Evolutionary conservation across 2,888 invertebrate genomes (phyloP).

Genomic region (Campaea margaritaria): DNA sequence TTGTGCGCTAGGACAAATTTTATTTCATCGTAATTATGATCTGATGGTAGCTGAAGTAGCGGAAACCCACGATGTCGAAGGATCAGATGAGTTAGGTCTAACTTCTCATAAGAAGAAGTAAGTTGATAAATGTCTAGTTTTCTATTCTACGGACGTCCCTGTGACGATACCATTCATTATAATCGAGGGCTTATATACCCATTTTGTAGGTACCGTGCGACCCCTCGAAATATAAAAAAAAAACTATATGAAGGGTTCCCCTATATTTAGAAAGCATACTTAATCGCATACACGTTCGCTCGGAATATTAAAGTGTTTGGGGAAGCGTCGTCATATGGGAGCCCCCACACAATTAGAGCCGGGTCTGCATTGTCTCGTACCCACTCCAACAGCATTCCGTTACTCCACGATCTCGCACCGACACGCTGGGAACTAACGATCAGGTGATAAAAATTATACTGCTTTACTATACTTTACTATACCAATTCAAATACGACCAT

Average conservation of each 20-base stretch:
- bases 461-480: conserved; percentile 7
- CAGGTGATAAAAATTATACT: conserved; percentile 48
- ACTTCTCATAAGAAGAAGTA: no score
- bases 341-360: conserved; percentile 72
- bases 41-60: no score
- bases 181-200: conserved; percentile 75
- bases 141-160: conserved; percentile 52
- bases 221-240: conserved; percentile 76
- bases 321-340: conserved; percentile 81
- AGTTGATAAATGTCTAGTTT: no score
- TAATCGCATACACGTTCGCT: conserved; percentile 79
- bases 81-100: no score
- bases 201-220: conserved; percentile 69
- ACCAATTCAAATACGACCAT: conserved; percentile 37
- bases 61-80: no score
- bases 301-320: conserved; percentile 81
- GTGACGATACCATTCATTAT: conserved; percentile 64
- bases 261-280: conserved; percentile 81
- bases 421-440: conserved; percentile 45
- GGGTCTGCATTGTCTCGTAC: conserved; percentile 68
- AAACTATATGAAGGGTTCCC: conserved; percentile 72
- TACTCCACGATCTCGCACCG: conserved; percentile 49
- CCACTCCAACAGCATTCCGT: conserved; percentile 61
- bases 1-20: no score
- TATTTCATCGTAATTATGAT: no score